phyloP scores from a whole-genome alignment of 2,888 invertebrate species.

The Cantharis lateralis region DNA sequence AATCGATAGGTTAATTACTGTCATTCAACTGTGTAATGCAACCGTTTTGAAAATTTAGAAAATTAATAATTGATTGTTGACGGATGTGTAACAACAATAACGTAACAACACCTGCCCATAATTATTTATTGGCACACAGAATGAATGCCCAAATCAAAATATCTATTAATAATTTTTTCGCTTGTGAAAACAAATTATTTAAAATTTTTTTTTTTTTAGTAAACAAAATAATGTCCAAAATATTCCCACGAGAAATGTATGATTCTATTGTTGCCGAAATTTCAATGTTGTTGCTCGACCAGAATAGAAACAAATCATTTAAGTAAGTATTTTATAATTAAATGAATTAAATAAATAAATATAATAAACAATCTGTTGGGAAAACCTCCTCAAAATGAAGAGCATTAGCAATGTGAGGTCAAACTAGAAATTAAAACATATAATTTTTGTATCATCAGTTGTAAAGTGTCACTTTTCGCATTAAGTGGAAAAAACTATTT shows the following conservation, averaged over 20 bases:
- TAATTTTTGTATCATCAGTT: too few relatives aligned
- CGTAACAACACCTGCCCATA: not conserved
- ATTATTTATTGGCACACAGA: not conserved
- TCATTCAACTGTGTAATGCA: conserved; percentile 13
- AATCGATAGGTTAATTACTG: conserved; percentile 13
- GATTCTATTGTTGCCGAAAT: not conserved
- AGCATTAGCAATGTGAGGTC: too few relatives aligned
- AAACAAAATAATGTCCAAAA: not conserved
- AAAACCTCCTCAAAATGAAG: too few relatives aligned
- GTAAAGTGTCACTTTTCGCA: too few relatives aligned
- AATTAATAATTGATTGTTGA: not conserved
- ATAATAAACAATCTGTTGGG: too few relatives aligned
- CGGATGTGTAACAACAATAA: not conserved
- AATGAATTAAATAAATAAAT: too few relatives aligned
- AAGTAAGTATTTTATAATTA: not conserved
- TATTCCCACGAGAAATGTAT: not conserved
- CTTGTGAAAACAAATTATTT: too few relatives aligned
- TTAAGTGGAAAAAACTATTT: too few relatives aligned
- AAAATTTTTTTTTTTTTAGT: not conserved
- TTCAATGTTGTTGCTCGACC: not conserved
- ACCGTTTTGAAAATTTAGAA: not conserved
- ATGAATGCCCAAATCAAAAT: not conserved
- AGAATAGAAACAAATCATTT: not conserved
- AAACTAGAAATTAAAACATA: too few relatives aligned
- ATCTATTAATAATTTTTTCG: too few relatives aligned